These are phyloP conservation scores for Cisticola juncidis DNA, from an alignment of 2,113 vertebrate species.

Conservation along the genomic window DNA sequence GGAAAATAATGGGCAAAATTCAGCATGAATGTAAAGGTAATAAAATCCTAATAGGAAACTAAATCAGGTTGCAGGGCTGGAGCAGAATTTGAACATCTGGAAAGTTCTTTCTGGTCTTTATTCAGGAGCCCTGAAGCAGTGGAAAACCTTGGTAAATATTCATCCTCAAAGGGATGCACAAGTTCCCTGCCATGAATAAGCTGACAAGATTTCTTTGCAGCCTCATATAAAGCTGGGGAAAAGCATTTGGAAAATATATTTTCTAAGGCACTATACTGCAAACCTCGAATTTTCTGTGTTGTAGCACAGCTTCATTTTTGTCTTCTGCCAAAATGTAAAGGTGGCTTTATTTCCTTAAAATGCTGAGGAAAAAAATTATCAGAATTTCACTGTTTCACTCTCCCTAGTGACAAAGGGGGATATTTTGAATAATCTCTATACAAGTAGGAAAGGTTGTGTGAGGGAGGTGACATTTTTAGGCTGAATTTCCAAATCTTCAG, in stretches of 20 bases:
- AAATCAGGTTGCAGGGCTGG: background rate
- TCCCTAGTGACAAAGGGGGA: background rate
- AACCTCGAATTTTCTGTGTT: background rate
- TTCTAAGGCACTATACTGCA: background rate
- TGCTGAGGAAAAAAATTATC: background rate
- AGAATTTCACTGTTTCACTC: background rate
- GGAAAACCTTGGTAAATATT: background rate
- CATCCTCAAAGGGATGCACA: background rate
- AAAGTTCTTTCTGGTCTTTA: background rate
- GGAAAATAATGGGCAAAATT: background rate
- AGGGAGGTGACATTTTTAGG: background rate
- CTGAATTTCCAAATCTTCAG: background rate
- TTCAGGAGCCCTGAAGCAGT: background rate
- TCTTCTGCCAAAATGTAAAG: accelerated
- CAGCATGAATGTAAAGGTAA: background rate
- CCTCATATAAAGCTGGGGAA: background rate
- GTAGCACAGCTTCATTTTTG: no score
- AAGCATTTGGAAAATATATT: background rate
- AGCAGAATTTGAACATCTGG: background rate
- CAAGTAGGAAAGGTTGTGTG: background rate
- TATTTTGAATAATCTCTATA: background rate
- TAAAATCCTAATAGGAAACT: background rate
- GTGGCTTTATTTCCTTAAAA: background rate
- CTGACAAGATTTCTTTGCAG: background rate
- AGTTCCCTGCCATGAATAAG: background rate